phyloP scores from a whole-genome alignment of 2,888 invertebrate genomes.

The Dryocosmus kuriphilus region DNA sequence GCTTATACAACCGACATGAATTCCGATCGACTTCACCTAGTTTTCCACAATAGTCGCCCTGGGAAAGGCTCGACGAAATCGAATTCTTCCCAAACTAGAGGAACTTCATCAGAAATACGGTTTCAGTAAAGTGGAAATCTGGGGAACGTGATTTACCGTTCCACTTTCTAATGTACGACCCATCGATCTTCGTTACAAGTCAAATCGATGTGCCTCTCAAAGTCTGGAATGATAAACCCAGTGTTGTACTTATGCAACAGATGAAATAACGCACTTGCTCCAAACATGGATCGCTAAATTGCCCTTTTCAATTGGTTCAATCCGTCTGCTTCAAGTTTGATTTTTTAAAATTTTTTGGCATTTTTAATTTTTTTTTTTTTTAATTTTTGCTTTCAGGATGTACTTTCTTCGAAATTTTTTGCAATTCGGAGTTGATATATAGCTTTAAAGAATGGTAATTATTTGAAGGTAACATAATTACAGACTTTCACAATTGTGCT shows the following conservation, averaged over 20 bases:
- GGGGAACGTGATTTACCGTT: constrained; percentile 57
- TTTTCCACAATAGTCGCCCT: constrained; percentile 1
- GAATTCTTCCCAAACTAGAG: not conserved
- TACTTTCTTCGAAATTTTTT: no score
- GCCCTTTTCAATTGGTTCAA: not conserved
- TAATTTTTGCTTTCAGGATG: no score
- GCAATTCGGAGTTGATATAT: no score
- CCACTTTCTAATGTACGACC: constrained; percentile 65
- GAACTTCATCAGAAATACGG: not conserved
- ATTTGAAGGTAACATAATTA: no score
- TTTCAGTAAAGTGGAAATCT: constrained; percentile 60
- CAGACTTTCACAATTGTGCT: no score
- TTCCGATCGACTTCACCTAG: constrained; percentile 22
- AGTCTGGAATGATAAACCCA: not conserved
- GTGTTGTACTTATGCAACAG: constrained; percentile 2
- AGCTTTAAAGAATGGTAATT: no score
- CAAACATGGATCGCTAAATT: not conserved
- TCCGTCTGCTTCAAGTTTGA: no score
- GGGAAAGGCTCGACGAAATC: not conserved
- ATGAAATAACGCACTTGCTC: constrained; percentile 20
- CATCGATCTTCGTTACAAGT: constrained; percentile 43
- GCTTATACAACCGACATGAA: not conserved
- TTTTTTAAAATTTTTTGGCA: no score
- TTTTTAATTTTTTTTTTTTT: no score
- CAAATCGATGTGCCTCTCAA: constrained; percentile 18